A percentile compares a stretch with the other conserved stretches of the same genome.
These are phyloP conservation scores for Centropus unirufus DNA, from an alignment of 2,113 vertebrate species.

Conservation along the genomic window DNA sequence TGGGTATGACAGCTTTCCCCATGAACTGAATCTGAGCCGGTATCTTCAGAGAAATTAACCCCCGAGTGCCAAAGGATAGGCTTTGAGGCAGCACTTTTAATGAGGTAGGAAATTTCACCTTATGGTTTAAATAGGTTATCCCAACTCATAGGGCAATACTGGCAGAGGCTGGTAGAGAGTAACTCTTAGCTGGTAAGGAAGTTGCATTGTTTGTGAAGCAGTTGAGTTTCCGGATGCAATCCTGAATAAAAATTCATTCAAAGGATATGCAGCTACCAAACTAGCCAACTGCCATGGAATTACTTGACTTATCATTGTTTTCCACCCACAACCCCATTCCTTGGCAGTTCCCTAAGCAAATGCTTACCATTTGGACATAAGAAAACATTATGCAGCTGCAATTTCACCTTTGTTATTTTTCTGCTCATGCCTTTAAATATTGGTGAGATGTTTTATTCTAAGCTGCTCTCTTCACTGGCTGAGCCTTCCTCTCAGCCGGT, in stretches of 20 bases:
- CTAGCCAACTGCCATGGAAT: neutral
- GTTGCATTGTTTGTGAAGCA: neutral
- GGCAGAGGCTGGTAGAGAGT: neutral
- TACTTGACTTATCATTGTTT: neutral
- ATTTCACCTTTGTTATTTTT: neutral
- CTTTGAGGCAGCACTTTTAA: neutral
- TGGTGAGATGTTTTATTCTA: neutral
- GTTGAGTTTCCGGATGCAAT: neutral
- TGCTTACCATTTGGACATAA: neutral
- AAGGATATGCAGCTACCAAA: neutral
- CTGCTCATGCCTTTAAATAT: neutral
- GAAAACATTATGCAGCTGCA: neutral
- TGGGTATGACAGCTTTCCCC: slow-evolving; percentile 22
- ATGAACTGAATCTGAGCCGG: neutral
- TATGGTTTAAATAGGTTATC: neutral
- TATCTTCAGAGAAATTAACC: slow-evolving; percentile 33
- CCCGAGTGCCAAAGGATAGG: neutral
- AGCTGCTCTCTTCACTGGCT: neutral
- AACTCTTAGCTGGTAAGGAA: no score
- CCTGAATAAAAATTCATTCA: neutral
- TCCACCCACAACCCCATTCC: neutral
- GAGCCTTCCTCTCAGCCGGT: neutral
- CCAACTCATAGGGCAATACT: neutral
- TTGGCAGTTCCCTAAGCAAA: neutral
- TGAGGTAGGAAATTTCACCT: neutral